These are phyloP conservation scores for Poicephalus meyeri DNA, from an alignment of 2,113 vertebrate species.

Conservation along the genomic window DNA sequence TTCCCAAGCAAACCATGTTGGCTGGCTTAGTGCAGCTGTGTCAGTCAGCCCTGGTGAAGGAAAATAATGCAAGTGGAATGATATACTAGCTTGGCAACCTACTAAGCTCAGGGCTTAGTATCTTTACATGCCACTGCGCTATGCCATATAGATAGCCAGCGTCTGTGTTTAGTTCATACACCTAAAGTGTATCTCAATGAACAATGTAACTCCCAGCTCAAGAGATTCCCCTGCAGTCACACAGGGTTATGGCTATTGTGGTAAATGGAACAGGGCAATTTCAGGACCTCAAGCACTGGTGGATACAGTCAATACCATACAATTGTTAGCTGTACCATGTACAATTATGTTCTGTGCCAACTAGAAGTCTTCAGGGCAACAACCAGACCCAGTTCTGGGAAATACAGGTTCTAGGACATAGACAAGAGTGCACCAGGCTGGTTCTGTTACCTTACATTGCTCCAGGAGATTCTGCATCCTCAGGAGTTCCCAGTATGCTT, in stretches of 20 bases:
- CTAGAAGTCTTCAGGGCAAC: background rate
- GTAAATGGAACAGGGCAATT: background rate
- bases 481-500: background rate
- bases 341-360: accelerated
- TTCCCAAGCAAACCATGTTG: background rate
- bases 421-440: background rate
- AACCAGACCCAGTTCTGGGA: background rate
- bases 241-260: background rate
- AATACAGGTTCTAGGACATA: background rate
- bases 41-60: background rate
- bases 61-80: background rate
- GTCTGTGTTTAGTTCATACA: background rate
- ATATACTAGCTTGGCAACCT: background rate
- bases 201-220: background rate
- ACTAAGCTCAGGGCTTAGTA: background rate
- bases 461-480: background rate
- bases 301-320: background rate
- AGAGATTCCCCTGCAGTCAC: background rate
- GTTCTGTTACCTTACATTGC: background rate
- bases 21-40: background rate
- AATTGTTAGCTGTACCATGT: too few relatives aligned
- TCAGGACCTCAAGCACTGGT: background rate
- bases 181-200: background rate
- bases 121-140: background rate
- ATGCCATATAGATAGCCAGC: background rate